These are phyloP conservation scores for Eulemur rubriventer DNA, from an alignment of 2,797 vertebrate species.

Conservation along the genomic window DNA sequence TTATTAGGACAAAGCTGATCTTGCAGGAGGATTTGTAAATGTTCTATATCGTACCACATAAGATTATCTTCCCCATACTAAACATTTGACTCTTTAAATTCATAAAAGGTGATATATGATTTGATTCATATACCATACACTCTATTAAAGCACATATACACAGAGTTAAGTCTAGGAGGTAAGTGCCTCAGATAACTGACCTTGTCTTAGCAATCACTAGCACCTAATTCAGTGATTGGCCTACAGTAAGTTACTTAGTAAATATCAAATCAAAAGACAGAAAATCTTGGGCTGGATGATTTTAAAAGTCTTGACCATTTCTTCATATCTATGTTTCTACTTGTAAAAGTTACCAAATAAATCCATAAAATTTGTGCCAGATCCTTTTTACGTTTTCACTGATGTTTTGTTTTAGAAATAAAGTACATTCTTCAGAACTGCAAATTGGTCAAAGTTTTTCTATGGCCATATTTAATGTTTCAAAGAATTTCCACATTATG, in stretches of 20 bases:
- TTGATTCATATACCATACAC: background rate
- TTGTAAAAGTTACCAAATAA: background rate
- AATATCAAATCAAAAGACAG: background rate
- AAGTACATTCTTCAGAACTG: constrained; percentile 9
- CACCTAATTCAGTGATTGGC: background rate
- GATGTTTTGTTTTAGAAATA: constrained; percentile 33
- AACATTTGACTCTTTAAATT: background rate
- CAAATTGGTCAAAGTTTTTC: background rate
- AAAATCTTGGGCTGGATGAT: background rate
- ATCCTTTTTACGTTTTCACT: background rate
- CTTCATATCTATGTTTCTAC: background rate
- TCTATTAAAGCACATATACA: background rate
- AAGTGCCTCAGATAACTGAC: background rate
- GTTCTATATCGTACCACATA: background rate
- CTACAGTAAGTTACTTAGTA: background rate
- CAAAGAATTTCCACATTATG: background rate
- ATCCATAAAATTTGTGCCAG: background rate
- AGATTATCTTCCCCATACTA: background rate
- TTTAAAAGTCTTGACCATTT: background rate
- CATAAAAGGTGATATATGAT: background rate
- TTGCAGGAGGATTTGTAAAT: background rate
- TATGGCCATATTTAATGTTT: background rate
- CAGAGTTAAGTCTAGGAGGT: background rate
- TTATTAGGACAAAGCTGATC: background rate
- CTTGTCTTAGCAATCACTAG: background rate